Base-by-base conservation (phyloP, 2,888 invertebrate genomes). In the Lepidochrysops patricia region DNA sequence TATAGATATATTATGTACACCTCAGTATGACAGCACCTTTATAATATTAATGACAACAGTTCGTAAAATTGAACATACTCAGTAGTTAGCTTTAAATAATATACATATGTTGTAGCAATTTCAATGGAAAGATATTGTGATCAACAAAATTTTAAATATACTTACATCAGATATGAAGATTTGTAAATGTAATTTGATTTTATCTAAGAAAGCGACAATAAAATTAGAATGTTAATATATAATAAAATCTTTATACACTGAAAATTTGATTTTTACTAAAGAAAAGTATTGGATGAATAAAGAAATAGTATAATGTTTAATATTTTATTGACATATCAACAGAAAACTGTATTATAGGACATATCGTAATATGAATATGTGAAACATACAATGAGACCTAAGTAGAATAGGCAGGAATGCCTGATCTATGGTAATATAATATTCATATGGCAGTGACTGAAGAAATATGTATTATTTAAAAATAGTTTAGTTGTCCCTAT, bases 301-400 rank as follows among this genome's bases (percentile, higher is more conserved):
- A 32, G 15, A 54, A 54, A 15, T 29, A 12, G n/a, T 15, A 19
- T 19, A 32, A 29, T 32, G 71, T 77, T 79, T 77, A 76, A 78
- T 74, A 75, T 72, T 84, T 85, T 87, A 87, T 82, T 85, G 82
- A 82, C 80, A 82, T 80, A 76, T 84, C 77, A 86, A 86, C 79
- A 76, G 84, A 84, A 82, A 77, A 82, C 79, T 73, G 84, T 84
- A 83, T 77, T 74, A 81, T 84, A 84, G 73, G 82, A 82, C 83
- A 77, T 84, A 80, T 72, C 76, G 67, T 66, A 82, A 80, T 80
- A 79, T 82, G 84, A 81, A 81, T 84, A 84, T 78, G 81, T 80
- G 74, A 84, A 84, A 81, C 81, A 86, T 84, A 87, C 80, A 84
- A 82, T 86, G 87, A 86, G 86, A 87, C 87, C 85, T 72, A 75